Evolutionary conservation across 2,888 invertebrate species (phyloP).

Genomic region (Hermaeophaga mercurialis): DNA sequence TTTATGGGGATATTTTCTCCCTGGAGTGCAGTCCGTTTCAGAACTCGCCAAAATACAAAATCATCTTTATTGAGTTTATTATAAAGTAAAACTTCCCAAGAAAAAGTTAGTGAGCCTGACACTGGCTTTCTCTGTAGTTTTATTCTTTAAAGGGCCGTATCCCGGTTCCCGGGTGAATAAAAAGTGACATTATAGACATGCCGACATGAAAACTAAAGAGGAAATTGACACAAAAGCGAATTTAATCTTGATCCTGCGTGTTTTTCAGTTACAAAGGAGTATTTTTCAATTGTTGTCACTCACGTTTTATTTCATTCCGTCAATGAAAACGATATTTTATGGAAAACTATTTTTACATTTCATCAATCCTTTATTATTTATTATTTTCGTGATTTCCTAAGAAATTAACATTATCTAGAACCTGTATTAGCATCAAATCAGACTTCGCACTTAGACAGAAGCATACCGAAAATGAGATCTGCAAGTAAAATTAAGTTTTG

Average conservation of each 20-base stretch:
- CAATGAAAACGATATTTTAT: too few species aligned
- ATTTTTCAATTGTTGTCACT: constrained; percentile 34
- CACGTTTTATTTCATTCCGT: constrained; percentile 4
- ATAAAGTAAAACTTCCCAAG: constrained; percentile 6
- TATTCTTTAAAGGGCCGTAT: constrained; percentile 13
- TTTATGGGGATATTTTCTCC: background rate
- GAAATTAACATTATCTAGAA: too few species aligned
- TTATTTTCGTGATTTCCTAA: too few species aligned
- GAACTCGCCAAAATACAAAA: background rate
- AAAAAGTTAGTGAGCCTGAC: constrained; percentile 9
- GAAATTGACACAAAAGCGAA: constrained; percentile 47
- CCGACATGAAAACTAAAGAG: constrained; percentile 20
- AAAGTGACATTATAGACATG: constrained; percentile 13
- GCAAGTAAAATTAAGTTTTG: too few species aligned
- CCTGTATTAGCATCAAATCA: too few species aligned
- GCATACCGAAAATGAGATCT: too few species aligned
- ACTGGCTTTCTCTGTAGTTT: constrained; percentile 11
- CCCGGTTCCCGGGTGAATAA: constrained; percentile 6
- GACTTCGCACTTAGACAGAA: too few species aligned
- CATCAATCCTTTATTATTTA: too few species aligned
- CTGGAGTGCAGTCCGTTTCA: constrained; percentile 1
- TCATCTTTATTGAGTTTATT: constrained; percentile 12
- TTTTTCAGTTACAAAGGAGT: constrained; percentile 43
- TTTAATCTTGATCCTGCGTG: constrained; percentile 43
- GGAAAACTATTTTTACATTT: too few species aligned